Evolutionary conservation across 2,888 invertebrate species (phyloP).

Genomic region (Allophyes oxyacanthae): DNA sequence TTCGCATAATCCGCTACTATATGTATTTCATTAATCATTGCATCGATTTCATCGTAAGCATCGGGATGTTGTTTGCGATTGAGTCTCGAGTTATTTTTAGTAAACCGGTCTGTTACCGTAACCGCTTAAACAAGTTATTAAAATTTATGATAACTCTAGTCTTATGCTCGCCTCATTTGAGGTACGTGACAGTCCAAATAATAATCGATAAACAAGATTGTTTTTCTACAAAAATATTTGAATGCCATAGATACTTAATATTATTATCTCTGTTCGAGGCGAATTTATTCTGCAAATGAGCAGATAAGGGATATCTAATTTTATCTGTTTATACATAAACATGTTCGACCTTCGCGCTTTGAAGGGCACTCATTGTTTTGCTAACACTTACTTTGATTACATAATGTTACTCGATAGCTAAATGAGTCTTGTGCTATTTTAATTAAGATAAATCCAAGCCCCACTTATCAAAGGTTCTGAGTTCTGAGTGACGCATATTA

Average conservation of each 20-base stretch:
- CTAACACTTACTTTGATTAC: constrained; percentile 27
- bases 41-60: constrained; percentile 32
- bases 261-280: constrained; percentile 16
- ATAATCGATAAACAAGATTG: background rate
- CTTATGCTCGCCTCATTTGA: background rate
- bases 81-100: constrained; percentile 62
- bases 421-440: constrained; percentile 24
- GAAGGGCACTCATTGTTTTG: constrained; percentile 61
- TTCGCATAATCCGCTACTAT: constrained; percentile 14
- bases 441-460: constrained; percentile 15
- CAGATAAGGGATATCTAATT: constrained; percentile 50
- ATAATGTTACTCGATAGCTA: constrained; percentile 23
- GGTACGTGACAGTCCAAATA: constrained; percentile 4
- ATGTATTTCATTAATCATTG: constrained; percentile 29
- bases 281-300: constrained; percentile 38
- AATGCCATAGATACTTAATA: background rate
- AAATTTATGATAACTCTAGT: constrained; percentile 31
- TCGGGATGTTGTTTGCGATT: constrained; percentile 49
- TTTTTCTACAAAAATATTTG: constrained; percentile 17
- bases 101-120: constrained; percentile 63
- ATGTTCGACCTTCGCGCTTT: constrained; percentile 65
- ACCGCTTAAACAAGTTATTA: constrained; percentile 53
- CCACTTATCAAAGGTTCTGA: constrained; percentile 11
- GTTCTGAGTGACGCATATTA: constrained; percentile 13
- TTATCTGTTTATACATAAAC: constrained; percentile 60